Conservation (phyloP, 2,113 vertebrate genomes). For the Dasyprocta punctata region DNA sequence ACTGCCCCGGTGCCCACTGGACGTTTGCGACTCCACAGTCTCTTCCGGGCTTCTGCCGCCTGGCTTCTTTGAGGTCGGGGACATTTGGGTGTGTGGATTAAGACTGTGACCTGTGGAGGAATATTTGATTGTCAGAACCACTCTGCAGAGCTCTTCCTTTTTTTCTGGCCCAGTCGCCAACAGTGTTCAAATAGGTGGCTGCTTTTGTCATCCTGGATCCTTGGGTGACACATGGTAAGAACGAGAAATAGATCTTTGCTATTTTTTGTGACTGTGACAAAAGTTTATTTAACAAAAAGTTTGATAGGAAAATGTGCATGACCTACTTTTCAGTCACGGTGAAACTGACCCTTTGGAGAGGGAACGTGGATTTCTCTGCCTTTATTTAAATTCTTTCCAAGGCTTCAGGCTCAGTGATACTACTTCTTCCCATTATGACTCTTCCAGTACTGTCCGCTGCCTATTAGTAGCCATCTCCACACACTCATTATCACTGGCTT, state of each 20-base stretch:
- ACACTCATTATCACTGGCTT: not conserved
- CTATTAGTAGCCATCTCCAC: not conserved
- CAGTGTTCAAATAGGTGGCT: not conserved
- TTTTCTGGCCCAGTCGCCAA: not conserved
- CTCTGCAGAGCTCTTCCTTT: not conserved
- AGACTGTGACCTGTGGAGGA: not conserved
- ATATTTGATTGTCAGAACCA: not conserved
- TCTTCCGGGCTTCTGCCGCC: not conserved
- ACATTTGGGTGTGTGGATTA: not conserved
- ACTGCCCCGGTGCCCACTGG: not conserved
- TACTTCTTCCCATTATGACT: accelerated
- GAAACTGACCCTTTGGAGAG: not conserved
- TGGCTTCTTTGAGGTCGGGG: not conserved
- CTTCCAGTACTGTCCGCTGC: not conserved
- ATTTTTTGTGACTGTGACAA: not conserved
- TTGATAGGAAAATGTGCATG: not conserved
- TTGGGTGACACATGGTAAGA: not conserved
- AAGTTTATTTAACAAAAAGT: not conserved
- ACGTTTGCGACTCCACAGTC: not conserved
- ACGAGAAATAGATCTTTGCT: not conserved
- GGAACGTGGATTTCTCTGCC: not conserved
- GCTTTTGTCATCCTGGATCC: not conserved
- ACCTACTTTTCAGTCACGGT: not conserved
- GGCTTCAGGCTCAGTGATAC: not conserved
- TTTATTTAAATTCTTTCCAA: not conserved